These are phyloP conservation scores for Polydrusus pterygomalis DNA, from an alignment of 2,888 invertebrate genomes.

Conservation along the genomic window DNA sequence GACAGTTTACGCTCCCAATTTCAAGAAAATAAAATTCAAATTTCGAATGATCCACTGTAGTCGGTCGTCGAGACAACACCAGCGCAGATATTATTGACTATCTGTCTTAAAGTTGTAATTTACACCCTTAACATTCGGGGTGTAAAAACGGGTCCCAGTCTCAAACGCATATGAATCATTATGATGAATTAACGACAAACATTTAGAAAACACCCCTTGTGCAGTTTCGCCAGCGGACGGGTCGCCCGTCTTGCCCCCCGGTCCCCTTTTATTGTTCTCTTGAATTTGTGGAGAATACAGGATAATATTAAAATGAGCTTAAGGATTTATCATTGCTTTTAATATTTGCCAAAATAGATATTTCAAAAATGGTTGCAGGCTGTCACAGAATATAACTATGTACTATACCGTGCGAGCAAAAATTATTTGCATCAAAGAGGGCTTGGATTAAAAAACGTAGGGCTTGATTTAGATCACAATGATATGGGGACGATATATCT, in stretches of 20 bases:
- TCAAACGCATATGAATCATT: conserved; percentile 73
- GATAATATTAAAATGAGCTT: not conserved
- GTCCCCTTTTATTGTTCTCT: conserved; percentile 44
- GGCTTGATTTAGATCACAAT: too few relatives aligned
- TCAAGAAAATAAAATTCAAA: conserved; percentile 31
- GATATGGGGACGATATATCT: too few relatives aligned
- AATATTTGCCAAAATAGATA: too few relatives aligned
- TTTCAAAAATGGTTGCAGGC: too few relatives aligned
- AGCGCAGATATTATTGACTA: conserved; percentile 71
- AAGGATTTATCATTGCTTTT: too few relatives aligned
- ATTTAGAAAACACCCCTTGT: conserved; percentile 72
- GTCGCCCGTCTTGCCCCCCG: conserved; percentile 34
- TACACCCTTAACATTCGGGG: conserved; percentile 72
- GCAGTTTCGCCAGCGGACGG: conserved; percentile 32
- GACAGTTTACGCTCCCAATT: not conserved
- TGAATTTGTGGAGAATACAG: conserved; percentile 9
- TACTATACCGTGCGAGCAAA: too few relatives aligned
- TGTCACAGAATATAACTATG: too few relatives aligned
- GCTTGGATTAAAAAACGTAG: too few relatives aligned
- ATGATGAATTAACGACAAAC: conserved; percentile 74
- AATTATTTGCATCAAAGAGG: too few relatives aligned
- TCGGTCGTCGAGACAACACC: conserved; percentile 60
- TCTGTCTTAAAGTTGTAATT: conserved; percentile 73
- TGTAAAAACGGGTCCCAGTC: conserved; percentile 72
- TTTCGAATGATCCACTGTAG: conserved; percentile 16